Conservation (phyloP, 2,797 vertebrate genomes). For the Sandelia bainsii region DNA sequence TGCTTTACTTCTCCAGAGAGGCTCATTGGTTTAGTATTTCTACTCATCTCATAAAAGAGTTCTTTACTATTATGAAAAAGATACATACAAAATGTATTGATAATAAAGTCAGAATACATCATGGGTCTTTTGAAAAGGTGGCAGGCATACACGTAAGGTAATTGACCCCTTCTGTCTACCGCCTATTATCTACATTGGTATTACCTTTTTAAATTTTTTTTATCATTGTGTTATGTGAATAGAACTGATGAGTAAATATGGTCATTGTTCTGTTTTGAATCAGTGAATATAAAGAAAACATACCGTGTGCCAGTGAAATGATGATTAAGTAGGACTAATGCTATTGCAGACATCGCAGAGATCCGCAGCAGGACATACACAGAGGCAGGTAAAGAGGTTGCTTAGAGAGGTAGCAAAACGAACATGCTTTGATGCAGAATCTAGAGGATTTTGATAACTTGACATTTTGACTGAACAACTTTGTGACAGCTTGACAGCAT, state of each 20-base stretch:
- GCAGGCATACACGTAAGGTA: neutral
- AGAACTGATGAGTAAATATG: slow-evolving; percentile 26
- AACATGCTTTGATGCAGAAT: slow-evolving; percentile 62
- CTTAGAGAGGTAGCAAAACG: slow-evolving; percentile 52
- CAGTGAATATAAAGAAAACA: slow-evolving; percentile 25
- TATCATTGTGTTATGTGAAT: slow-evolving; percentile 39
- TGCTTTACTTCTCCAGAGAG: slow-evolving; percentile 37
- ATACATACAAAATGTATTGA: slow-evolving; percentile 19
- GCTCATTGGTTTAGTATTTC: slow-evolving; percentile 39
- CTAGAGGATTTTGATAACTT: slow-evolving; percentile 63
- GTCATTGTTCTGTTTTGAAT: slow-evolving; percentile 31
- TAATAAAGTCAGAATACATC: slow-evolving; percentile 4
- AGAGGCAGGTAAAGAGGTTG: slow-evolving; percentile 39
- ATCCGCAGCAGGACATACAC: slow-evolving; percentile 45
- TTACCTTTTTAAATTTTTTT: neutral
- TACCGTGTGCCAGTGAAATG: slow-evolving; percentile 40
- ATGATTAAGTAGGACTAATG: slow-evolving; percentile 36
- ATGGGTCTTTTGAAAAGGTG: neutral
- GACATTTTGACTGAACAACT: slow-evolving; percentile 11
- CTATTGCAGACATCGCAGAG: slow-evolving; percentile 40
- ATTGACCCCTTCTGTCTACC: neutral
- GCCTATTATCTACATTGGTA: neutral
- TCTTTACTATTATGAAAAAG: slow-evolving; percentile 23
- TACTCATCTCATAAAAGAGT: slow-evolving; percentile 29
- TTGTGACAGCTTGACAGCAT: slow-evolving; percentile 69